Base-by-base conservation (phyloP, 2,888 invertebrate species). In the Nycteola revayana region DNA sequence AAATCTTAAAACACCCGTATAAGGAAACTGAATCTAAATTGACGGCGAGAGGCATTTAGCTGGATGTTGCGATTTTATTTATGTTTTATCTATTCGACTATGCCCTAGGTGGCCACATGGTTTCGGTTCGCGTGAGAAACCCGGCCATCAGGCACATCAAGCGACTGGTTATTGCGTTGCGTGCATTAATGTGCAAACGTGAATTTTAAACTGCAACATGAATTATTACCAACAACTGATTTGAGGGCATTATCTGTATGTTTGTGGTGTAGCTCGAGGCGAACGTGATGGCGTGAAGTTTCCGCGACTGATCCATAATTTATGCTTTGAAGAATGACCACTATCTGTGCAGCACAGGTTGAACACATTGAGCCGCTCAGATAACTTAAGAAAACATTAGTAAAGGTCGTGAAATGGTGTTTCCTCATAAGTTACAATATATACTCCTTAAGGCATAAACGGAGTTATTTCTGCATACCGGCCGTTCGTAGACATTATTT, bases 121-220 rank as follows among this genome's bases (percentile, higher is more conserved):
- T 53, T 50, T 53, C 32, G 17, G 29, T 44, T 75, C 62, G 73
- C 75, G 68, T 77, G 78, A 70, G 70, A 69, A 69, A 63, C 51
- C 43, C 49, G 48, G 37, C 60, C 66, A 66, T 70, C 61, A 54
- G 40, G 47, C 49, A 35, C 45, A 50, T 51, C 47, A 36, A 32
- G 25, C 18, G 35, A 35, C 42, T 65, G 59, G 67, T 66, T 66
- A 64, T 60, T 59, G 60, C 63, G 41, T 73, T 66, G 76, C 73
- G 74, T 77, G 78, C 49, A 60, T 63, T 66, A 66, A 74, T 64
- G 67, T 66, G 62, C 59, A 56, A 71, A 69, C 61, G 62, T 58
- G 70, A 66, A 71, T 74, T 75, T 76, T 70, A 75, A 70, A 53
- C 47, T 44, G 44, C 47, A 60, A 27, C 40, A 40, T 45, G 43